phyloP scores from a whole-genome alignment of 2,113 vertebrate genomes.

The Numenius arquata region DNA sequence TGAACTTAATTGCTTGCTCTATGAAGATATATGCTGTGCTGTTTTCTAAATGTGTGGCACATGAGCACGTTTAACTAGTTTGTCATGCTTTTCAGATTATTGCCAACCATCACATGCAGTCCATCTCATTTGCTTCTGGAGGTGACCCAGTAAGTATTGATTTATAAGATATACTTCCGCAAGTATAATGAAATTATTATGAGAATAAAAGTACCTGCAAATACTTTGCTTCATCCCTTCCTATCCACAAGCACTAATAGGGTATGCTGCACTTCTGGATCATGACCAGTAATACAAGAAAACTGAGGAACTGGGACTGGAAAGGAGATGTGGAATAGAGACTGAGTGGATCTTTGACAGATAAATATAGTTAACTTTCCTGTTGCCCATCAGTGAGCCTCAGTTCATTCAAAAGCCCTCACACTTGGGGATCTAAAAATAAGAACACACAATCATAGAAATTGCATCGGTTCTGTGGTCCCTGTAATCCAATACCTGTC shows the following conservation, averaged over 20 bases:
- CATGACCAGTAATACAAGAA: background rate
- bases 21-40: background rate
- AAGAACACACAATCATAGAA: background rate
- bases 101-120: slow-evolving; percentile 92
- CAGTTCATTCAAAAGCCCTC: background rate
- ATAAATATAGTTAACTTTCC: background rate
- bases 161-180: background rate
- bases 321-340: background rate
- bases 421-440: background rate
- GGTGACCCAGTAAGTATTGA: slow-evolving; percentile 89
- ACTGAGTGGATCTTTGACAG: background rate
- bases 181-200: slow-evolving; percentile 12
- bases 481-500: background rate
- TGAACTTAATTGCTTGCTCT: background rate
- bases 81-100: slow-evolving; percentile 81
- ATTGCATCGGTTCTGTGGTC: background rate
- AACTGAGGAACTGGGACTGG: background rate
- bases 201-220: background rate
- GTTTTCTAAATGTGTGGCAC: background rate
- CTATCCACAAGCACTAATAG: background rate
- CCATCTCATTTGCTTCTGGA: slow-evolving; percentile 94
- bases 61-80: slow-evolving; percentile 23
- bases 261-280: background rate
- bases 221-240: background rate
- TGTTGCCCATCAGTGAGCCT: background rate